Percentiles rank a stretch among this genome's conserved stretches.
phyloP scores from a whole-genome alignment of 2,888 invertebrate genomes.

The Agrilus cyanescens region DNA sequence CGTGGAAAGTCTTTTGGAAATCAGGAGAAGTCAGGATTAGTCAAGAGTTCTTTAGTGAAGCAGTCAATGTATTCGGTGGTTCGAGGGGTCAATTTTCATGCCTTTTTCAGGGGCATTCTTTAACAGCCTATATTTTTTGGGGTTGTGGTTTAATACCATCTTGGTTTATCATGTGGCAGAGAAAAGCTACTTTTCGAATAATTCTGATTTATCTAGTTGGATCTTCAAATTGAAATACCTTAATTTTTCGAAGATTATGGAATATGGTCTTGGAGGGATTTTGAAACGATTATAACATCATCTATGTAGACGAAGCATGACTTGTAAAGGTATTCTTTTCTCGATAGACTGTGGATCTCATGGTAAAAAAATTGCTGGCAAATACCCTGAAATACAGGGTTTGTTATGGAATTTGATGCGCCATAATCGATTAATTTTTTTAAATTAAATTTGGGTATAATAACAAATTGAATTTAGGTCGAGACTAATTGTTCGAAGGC shows the following conservation, averaged over 20 bases:
- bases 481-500: constrained; percentile 7
- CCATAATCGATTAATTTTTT: no score
- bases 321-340: constrained; percentile 11
- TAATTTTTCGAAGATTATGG: constrained; percentile 14
- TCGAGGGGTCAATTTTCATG: constrained; percentile 5
- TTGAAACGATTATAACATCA: constrained; percentile 15
- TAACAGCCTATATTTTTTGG: constrained; percentile 3
- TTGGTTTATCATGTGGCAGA: constrained; percentile 7
- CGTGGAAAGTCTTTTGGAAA: constrained; percentile 10
- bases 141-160: constrained; percentile 15
- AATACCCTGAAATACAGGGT: no score
- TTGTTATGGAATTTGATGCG: no score
- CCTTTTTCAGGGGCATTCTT: constrained; percentile 7
- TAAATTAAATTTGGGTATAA: no score
- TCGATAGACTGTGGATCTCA: no score
- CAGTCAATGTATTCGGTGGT: no score
- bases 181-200: constrained; percentile 4
- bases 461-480: constrained; percentile 9
- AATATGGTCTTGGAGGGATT: constrained; percentile 14
- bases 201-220: constrained; percentile 10
- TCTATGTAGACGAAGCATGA: constrained; percentile 17
- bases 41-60: no score
- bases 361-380: no score
- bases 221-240: constrained; percentile 12
- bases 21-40: constrained; percentile 10